Conservation (phyloP, 2,797 vertebrate genomes). For the Astyanax mexicanus region DNA sequence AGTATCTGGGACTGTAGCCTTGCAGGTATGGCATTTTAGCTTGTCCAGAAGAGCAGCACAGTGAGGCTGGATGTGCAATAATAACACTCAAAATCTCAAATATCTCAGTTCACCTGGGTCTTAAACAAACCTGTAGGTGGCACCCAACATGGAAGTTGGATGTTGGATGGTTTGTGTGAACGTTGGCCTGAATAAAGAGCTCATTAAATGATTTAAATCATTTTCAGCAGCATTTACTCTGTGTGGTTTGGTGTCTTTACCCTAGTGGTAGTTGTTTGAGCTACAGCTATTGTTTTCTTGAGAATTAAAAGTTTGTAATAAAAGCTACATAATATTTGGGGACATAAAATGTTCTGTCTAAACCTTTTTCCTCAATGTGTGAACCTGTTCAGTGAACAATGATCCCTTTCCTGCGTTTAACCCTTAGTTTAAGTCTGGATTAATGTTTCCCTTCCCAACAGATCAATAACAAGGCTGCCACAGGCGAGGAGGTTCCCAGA, state of each 20-base stretch:
- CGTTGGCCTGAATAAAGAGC: not conserved
- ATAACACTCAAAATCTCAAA: not conserved
- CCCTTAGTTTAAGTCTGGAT: not conserved
- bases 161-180: not conserved
- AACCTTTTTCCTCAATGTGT: not conserved
- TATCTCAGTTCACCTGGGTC: constrained; percentile 22
- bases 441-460: constrained; percentile 54
- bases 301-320: too few relatives aligned
- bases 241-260: too few relatives aligned
- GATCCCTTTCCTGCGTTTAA: not conserved
- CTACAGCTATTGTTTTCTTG: too few relatives aligned
- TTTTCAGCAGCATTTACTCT: too few relatives aligned
- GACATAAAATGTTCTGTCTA: not conserved
- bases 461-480: constrained; percentile 99
- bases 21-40: constrained; percentile 59
- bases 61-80: constrained; percentile 20
- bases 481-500: constrained; percentile 96
- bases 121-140: constrained; percentile 25
- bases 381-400: not conserved
- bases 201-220: too few relatives aligned
- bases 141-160: constrained; percentile 20
- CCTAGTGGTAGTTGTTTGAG: too few relatives aligned
- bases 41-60: constrained; percentile 4
- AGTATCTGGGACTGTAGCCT: constrained; percentile 59
- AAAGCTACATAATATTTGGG: not conserved